Conservation (phyloP, 2,113 vertebrate genomes). For the Brachypteracias leptosomus region DNA sequence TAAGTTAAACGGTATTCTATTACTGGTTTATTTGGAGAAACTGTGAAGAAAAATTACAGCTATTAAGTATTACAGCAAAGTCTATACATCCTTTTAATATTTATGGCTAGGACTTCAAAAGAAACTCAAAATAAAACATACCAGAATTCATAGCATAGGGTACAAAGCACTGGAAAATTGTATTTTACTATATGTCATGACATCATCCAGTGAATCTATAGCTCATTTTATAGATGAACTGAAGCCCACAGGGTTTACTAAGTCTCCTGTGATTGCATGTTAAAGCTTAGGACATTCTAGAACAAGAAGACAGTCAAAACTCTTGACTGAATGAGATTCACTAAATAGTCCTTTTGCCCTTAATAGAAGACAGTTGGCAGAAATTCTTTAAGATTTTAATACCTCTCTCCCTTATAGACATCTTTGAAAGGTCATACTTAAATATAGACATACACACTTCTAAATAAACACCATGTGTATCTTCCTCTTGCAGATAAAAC, state of each 20-base stretch:
- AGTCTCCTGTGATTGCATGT: background rate
- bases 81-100: background rate
- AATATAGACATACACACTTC: background rate
- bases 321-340: background rate
- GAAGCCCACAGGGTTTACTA: background rate
- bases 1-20: background rate
- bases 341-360: background rate
- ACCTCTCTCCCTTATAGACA: background rate
- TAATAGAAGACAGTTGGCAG: background rate
- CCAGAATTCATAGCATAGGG: background rate
- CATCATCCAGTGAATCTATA: background rate
- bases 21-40: background rate
- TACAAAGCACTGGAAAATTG: background rate
- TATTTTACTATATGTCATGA: background rate
- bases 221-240: background rate
- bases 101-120: background rate
- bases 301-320: background rate
- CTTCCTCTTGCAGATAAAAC: background rate
- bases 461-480: background rate
- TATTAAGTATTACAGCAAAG: background rate
- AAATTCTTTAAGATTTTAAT: conserved; percentile 21
- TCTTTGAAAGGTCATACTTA: conserved; percentile 8
- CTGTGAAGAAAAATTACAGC: background rate
- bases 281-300: background rate
- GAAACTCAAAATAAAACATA: background rate